Conservation (phyloP, 2,888 invertebrate genomes). For the Tetranychus piercei region DNA sequence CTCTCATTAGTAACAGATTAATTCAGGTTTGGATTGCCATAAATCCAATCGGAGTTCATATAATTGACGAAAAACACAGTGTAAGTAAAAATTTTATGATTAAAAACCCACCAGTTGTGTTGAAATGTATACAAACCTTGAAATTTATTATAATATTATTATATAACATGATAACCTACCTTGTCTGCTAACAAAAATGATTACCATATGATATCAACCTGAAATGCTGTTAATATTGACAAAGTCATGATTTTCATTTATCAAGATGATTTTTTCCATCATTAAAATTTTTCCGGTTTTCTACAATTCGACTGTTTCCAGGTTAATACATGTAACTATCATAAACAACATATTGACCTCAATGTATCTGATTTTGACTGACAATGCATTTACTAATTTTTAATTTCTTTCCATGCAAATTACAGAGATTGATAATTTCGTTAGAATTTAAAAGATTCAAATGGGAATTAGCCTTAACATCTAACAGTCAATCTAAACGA, state of each 20-base stretch:
- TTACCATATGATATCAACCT: no score
- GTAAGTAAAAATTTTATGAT: conserved; percentile 40
- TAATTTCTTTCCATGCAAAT: not conserved
- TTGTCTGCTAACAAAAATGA: no score
- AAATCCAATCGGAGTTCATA: conserved; percentile 61
- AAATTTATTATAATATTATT: no score
- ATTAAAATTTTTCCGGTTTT: no score
- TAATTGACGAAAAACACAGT: conserved; percentile 63
- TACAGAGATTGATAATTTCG: conserved; percentile 5
- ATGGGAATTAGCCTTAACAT: conserved; percentile 2
- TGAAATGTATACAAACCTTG: not conserved
- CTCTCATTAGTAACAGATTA: conserved; percentile 65
- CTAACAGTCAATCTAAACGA: not conserved
- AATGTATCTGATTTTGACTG: not conserved
- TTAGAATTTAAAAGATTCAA: conserved; percentile 1
- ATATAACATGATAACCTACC: no score
- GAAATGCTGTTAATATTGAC: no score
- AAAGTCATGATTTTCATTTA: no score
- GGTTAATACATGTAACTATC: no score
- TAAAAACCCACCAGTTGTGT: not conserved
- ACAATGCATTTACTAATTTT: not conserved
- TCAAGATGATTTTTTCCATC: no score
- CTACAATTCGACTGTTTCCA: no score
- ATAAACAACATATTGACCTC: no score
- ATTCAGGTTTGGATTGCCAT: conserved; percentile 72